Evolutionary conservation across 2,797 vertebrate genomes (phyloP).

Genomic region (Xenops minutus): DNA sequence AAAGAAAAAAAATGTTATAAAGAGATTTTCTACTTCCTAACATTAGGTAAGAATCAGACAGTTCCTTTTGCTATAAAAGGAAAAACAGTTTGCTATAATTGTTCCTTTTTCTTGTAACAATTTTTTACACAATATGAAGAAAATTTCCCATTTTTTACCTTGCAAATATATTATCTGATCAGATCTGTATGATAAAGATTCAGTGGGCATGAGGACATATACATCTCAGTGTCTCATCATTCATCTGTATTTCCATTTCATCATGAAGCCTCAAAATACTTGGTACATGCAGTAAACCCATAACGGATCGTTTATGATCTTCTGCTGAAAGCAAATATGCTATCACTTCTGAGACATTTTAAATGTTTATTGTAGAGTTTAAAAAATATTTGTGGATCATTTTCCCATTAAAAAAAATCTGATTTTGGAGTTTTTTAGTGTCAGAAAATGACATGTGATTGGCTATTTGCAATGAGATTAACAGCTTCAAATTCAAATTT

Average conservation of each 20-base stretch:
- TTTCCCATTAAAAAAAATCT: background rate
- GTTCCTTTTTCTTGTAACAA: background rate
- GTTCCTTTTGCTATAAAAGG: background rate
- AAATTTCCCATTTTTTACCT: background rate
- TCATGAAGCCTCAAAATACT: background rate
- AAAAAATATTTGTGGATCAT: background rate
- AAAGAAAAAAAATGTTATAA: background rate
- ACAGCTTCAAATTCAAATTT: conserved; percentile 1
- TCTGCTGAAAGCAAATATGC: background rate
- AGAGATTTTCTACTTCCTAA: background rate
- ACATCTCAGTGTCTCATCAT: background rate
- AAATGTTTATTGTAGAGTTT: background rate
- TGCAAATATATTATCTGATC: background rate
- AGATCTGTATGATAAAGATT: background rate
- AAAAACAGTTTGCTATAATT: no score
- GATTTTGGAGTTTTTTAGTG: background rate
- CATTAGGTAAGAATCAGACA: background rate
- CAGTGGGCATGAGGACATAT: background rate
- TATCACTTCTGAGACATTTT: background rate
- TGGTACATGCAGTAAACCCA: background rate
- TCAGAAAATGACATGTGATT: background rate
- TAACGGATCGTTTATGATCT: background rate
- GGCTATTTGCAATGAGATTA: background rate
- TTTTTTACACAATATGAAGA: background rate
- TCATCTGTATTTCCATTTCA: background rate